phyloP scores from a whole-genome alignment of 2,888 invertebrate species.

The Lepeophtheirus nordmannii region DNA sequence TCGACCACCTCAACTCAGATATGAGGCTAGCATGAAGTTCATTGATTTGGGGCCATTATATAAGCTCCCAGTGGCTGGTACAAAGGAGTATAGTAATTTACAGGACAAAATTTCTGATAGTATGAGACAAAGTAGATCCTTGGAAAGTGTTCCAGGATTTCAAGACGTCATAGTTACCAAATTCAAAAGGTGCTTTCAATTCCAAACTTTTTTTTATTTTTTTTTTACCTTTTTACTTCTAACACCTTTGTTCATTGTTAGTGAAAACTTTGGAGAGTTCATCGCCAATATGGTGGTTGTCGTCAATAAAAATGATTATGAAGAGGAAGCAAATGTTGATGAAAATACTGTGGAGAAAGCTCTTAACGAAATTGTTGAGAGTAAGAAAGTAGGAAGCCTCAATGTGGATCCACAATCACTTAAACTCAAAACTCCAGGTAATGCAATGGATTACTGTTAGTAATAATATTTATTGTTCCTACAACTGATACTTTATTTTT shows the following conservation, averaged over 20 bases:
- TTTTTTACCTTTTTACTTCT: neutral
- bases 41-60: constrained; percentile 61
- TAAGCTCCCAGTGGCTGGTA: constrained; percentile 43
- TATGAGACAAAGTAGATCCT: neutral
- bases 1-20: constrained; percentile 49
- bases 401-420: constrained; percentile 65
- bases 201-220: neutral
- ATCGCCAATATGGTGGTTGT: constrained; percentile 59
- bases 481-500: neutral
- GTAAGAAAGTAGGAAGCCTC: constrained; percentile 58
- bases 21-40: constrained; percentile 55
- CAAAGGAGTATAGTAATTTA: constrained; percentile 17
- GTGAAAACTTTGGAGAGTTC: constrained; percentile 45
- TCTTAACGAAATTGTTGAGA: constrained; percentile 51
- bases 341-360: constrained; percentile 39
- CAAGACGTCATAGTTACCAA: constrained; percentile 51
- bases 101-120: constrained; percentile 11
- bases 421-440: constrained; percentile 34
- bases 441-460: constrained; percentile 8
- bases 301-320: constrained; percentile 51
- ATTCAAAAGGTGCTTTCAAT: constrained; percentile 41
- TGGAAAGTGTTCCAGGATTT: constrained; percentile 48
- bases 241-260: neutral
- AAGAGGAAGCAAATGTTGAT: constrained; percentile 36
- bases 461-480: neutral